Evolutionary conservation across 2,113 vertebrate genomes (phyloP).

Genomic region (Nibea coibor): DNA sequence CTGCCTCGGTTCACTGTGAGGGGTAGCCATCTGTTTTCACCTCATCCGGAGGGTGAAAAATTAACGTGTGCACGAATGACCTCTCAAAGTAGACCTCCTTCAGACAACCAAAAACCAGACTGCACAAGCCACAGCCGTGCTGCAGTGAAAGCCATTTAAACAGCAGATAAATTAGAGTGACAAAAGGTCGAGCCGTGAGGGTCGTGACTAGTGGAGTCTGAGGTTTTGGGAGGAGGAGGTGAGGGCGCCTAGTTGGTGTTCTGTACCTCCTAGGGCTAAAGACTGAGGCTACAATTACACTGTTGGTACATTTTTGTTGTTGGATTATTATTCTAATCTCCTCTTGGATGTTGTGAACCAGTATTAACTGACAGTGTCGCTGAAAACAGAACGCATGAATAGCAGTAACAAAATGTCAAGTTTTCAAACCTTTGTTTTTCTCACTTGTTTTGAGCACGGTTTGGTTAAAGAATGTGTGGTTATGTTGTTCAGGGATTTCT

Average conservation of each 20-base stretch:
- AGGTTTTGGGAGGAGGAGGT: conserved; percentile 19
- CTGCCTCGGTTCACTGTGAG: conserved; percentile 25
- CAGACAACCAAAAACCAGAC: conserved; percentile 38
- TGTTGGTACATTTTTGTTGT: neutral
- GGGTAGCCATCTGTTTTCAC: conserved; percentile 70
- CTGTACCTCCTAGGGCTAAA: conserved; percentile 21
- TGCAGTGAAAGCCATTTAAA: conserved; percentile 22
- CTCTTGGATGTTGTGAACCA: neutral
- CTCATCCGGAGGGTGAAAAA: conserved; percentile 48
- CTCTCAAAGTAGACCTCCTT: conserved; percentile 54
- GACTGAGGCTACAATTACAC: conserved; percentile 12
- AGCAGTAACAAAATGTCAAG: conserved; percentile 4
- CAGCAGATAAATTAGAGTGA: conserved; percentile 29
- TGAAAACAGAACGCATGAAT: conserved; percentile 9
- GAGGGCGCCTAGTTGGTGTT: conserved; percentile 25
- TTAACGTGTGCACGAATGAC: conserved; percentile 36
- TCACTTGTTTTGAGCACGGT: conserved; percentile 17
- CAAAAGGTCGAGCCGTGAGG: conserved; percentile 27
- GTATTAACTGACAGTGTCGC: neutral
- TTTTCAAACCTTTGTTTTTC: conserved; percentile 23
- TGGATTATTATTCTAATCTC: neutral
- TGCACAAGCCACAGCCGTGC: conserved; percentile 30
- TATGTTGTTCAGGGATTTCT: neutral
- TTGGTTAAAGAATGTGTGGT: conserved; percentile 22
- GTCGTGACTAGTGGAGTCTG: neutral